These are phyloP conservation scores for Oreonectes daqikongensis DNA, from an alignment of 2,797 vertebrate genomes.

Conservation along the genomic window DNA sequence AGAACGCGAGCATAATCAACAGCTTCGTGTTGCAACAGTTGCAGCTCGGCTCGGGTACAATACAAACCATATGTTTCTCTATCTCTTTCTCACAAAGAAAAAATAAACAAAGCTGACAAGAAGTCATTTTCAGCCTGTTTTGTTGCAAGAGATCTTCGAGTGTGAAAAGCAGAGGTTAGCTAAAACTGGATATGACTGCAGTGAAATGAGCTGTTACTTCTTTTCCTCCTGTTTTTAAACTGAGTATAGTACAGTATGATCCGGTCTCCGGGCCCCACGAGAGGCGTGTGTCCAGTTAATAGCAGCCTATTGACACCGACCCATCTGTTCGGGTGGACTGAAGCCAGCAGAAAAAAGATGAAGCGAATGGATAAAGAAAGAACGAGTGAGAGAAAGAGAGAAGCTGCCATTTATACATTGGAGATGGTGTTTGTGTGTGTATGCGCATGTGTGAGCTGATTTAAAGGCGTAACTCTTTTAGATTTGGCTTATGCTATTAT, in stretches of 20 bases:
- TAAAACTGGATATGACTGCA: slow-evolving; percentile 38
- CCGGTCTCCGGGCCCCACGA: slow-evolving; percentile 79
- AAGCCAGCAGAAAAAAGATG: slow-evolving; percentile 70
- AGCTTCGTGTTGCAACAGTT: not conserved
- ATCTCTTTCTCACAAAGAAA: not conserved
- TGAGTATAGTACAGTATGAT: slow-evolving; percentile 62
- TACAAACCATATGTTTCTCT: slow-evolving; percentile 30
- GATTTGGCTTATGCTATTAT: slow-evolving; percentile 8
- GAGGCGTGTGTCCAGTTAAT: slow-evolving; percentile 89
- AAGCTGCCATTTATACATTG: slow-evolving; percentile 45
- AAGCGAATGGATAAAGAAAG: slow-evolving; percentile 42
- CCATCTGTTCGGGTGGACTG: slow-evolving; percentile 90
- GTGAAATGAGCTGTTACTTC: slow-evolving; percentile 59
- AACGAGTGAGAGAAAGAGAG: slow-evolving; percentile 43
- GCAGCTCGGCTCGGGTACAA: slow-evolving; percentile 8
- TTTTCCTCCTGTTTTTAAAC: slow-evolving; percentile 54
- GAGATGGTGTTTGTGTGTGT: slow-evolving; percentile 22
- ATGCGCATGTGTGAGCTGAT: not conserved
- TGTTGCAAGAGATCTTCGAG: slow-evolving; percentile 13
- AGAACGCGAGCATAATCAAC: not conserved
- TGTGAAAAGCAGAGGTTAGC: slow-evolving; percentile 25
- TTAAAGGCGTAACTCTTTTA: slow-evolving; percentile 10
- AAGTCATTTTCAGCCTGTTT: slow-evolving; percentile 29
- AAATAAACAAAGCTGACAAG: slow-evolving; percentile 34
- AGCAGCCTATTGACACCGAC: slow-evolving; percentile 89